Evolutionary conservation across 2,888 invertebrate species (phyloP).

Genomic region (Plemyria rubiginata): DNA sequence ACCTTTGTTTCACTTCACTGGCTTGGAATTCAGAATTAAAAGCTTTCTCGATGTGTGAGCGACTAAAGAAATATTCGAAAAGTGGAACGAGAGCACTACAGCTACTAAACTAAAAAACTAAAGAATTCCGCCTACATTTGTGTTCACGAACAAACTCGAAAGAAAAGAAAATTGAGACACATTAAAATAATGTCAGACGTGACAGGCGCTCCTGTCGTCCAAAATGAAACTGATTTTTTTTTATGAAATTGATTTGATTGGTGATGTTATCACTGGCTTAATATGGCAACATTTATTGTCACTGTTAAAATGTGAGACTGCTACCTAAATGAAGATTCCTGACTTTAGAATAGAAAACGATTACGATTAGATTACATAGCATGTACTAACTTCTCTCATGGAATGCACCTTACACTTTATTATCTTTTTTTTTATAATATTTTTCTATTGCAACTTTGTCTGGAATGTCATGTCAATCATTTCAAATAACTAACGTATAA

Average conservation of each 20-base stretch:
- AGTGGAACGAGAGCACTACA: constrained; percentile 81
- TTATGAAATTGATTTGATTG: constrained; percentile 33
- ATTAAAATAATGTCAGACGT: constrained; percentile 47
- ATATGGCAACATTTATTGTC: constrained; percentile 2
- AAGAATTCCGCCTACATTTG: constrained; percentile 72
- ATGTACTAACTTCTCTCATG: no score
- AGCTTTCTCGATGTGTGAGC: constrained; percentile 41
- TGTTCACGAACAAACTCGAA: constrained; percentile 59
- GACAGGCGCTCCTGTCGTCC: constrained; percentile 65
- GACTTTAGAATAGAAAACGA: no score
- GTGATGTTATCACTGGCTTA: neutral
- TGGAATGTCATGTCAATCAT: neutral
- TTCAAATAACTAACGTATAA: constrained; percentile 4
- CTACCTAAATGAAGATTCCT: no score
- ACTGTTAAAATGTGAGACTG: no score
- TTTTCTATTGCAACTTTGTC: neutral
- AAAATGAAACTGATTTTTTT: constrained; percentile 55
- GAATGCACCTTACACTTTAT: no score
- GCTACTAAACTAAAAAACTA: constrained; percentile 57
- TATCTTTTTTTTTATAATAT: no score
- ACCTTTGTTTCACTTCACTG: constrained; percentile 53
- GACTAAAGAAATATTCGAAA: constrained; percentile 67
- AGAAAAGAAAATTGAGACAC: constrained; percentile 43
- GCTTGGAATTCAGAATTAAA: constrained; percentile 45
- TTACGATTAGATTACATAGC: no score